Evolutionary conservation across 2,113 vertebrate genomes (phyloP).

Genomic region (Plectropomus leopardus): DNA sequence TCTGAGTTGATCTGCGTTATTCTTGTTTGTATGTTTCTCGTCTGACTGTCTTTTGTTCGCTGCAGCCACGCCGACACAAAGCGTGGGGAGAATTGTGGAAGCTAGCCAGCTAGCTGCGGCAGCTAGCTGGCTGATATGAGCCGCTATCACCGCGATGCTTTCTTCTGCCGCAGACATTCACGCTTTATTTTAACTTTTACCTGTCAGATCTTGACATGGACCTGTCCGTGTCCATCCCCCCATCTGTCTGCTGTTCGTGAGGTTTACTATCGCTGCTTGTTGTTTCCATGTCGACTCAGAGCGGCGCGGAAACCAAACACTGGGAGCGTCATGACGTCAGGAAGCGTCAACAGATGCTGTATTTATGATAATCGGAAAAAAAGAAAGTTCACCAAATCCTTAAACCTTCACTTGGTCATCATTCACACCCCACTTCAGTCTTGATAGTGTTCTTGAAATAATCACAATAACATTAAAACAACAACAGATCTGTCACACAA

Average conservation of each 20-base stretch:
- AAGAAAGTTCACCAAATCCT: fast-evolving
- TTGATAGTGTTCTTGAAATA: not conserved
- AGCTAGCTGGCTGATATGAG: not conserved
- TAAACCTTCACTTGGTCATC: not conserved
- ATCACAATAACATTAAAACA: not conserved
- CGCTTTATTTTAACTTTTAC: conserved; percentile 17
- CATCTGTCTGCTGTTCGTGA: conserved; percentile 51
- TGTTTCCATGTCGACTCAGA: conserved; percentile 61
- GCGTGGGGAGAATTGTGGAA: not conserved
- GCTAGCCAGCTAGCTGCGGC: conserved; percentile 35
- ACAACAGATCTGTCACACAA: not conserved
- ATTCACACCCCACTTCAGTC: not conserved
- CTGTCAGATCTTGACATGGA: conserved; percentile 77
- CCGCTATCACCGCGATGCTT: not conserved
- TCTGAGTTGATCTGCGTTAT: not conserved
- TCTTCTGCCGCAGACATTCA: not conserved
- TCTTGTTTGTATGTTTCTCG: not conserved
- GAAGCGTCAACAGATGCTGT: not conserved
- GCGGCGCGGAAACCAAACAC: conserved; percentile 73
- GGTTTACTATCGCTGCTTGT: conserved; percentile 23
- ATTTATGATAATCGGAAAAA: not conserved
- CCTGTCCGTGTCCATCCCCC: conserved; percentile 57
- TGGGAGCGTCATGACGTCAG: conserved; percentile 63
- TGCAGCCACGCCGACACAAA: conserved; percentile 29
- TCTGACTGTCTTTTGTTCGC: conserved; percentile 18